Base-by-base conservation (phyloP, 2,888 invertebrate species). In the Chelonus formosanus region DNA sequence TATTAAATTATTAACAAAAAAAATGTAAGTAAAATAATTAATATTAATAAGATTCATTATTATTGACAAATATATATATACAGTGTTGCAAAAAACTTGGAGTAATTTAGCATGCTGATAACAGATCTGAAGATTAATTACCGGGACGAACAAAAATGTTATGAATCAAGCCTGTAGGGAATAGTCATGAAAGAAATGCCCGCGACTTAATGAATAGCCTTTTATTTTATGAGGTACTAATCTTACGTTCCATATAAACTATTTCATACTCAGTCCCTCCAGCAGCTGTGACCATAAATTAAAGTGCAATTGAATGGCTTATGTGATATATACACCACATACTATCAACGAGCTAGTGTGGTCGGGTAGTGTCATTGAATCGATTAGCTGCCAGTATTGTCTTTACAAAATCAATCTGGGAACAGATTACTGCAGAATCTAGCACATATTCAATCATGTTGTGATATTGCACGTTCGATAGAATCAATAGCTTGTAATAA, bases 41-140 rank as follows among this genome's bases (percentile, higher is more conserved):
- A 20, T 20, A 20, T 20, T 20, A 20, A 20, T 20, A 20, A 20
- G 20, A 20, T 20, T 20, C 20, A 20, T 20, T 20, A 20, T 20
- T 20, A 20, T 20, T 20, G 20, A 20, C 20, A 20, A 20, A 20
- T 20, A 20, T 20, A 20, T 20, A 20, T 20, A 20, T 20, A 20
- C 20, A 20, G 2, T 20, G 60, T 71, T 67, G 66, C 70, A 71
- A 71, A 70, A 71, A 60, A 66, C 48, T 59, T 61, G 63, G 65
- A 62, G 44, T 68, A 70, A 66, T 70, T 67, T 71, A 75, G 71
- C 74, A 70, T 67, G 69, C 70, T 73, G 73, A 73, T 75, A 75
- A 61, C 73, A 70, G 55, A 54, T 63, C 72, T 61, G 71, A 71
- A 70, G 69, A 70, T 74, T 74, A 72, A 74, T 75, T 73, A 76